Percentiles rank a stretch among this genome's conserved stretches.
Evolutionary conservation across 1,140 invertebrate genomes (phyloP).

Genomic region (Yoshiicerus persimilis): DNA sequence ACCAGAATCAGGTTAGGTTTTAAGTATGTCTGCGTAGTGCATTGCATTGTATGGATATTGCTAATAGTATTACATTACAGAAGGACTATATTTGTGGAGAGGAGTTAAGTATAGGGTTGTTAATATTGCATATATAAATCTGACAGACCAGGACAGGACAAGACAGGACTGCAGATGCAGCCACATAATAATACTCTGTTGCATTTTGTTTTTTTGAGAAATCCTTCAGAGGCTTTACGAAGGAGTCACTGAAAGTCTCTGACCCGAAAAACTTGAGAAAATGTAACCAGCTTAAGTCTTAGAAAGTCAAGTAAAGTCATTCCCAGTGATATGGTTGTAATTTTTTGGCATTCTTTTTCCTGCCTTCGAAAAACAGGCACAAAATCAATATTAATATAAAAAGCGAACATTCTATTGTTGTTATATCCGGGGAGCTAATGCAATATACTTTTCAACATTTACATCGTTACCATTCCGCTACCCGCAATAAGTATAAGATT

Average conservation of each 20-base stretch:
- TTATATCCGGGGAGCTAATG: background rate
- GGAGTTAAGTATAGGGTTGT: no score
- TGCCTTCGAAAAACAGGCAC: background rate
- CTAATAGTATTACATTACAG: no score
- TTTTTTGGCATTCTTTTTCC: background rate
- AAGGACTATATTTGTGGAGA: no score
- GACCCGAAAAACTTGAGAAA: background rate
- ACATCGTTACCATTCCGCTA: background rate
- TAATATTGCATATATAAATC: background rate
- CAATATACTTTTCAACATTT: background rate
- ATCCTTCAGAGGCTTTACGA: background rate
- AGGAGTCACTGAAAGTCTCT: background rate
- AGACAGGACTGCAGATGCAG: background rate
- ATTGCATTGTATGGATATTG: no score
- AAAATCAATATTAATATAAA: background rate
- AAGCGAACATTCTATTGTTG: background rate
- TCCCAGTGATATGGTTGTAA: background rate
- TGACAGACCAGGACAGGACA: no score
- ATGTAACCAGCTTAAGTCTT: background rate
- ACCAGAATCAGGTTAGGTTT: no score
- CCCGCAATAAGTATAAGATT: background rate
- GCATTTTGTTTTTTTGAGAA: background rate
- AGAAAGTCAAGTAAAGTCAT: background rate
- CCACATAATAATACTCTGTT: background rate
- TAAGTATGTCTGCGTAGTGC: no score